Evolutionary conservation across 2,888 invertebrate genomes (phyloP).

Genomic region (Blastobasis adustella): DNA sequence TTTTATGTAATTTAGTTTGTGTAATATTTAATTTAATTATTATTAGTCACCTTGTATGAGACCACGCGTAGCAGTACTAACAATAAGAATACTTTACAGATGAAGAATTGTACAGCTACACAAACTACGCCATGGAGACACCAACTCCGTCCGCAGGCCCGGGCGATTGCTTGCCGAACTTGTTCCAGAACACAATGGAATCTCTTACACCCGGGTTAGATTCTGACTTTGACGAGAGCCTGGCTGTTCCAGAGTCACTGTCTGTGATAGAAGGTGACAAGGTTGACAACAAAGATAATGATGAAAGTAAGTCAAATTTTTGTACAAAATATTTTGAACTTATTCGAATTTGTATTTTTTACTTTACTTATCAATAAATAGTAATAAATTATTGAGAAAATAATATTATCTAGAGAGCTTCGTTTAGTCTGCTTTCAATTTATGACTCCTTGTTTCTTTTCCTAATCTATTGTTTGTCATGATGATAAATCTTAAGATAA

Average conservation of each 20-base stretch:
- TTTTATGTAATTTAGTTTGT: too few relatives aligned
- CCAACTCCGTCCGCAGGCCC: constrained; percentile 46
- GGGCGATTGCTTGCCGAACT: constrained; percentile 62
- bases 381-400: background rate
- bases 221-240: constrained; percentile 86
- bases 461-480: too few relatives aligned
- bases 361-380: background rate
- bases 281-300: constrained; percentile 37
- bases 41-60: too few relatives aligned
- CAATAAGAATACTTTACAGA: constrained; percentile 30
- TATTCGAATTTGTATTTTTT: background rate
- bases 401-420: background rate
- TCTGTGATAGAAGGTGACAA: constrained; percentile 77
- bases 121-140: constrained; percentile 66
- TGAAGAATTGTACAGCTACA: constrained; percentile 64
- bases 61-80: too few relatives aligned
- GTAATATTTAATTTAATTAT: too few relatives aligned
- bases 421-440: background rate
- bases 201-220: constrained; percentile 73
- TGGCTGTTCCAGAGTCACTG: constrained; percentile 84
- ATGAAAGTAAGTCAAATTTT: constrained; percentile 32
- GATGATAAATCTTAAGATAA: too few relatives aligned
- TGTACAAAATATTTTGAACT: background rate
- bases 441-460: too few relatives aligned
- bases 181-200: constrained; percentile 66